Percentiles rank a stretch among this genome's conserved stretches.
Conservation (phyloP, 2,888 invertebrate species). For the Byasa hedistus region DNA sequence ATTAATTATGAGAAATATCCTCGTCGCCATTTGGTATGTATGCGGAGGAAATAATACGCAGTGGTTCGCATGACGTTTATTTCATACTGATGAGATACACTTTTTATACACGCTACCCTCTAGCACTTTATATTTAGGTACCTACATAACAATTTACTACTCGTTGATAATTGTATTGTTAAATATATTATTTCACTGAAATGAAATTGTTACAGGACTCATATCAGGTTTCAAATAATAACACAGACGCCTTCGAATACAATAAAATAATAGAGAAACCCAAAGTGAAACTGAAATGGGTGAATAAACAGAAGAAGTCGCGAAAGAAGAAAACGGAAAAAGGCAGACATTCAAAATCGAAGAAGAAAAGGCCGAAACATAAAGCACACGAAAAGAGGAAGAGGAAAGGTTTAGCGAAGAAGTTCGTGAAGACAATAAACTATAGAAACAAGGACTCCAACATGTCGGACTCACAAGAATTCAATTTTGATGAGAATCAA, state of each 20-base stretch:
- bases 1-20: too few relatives aligned
- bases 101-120: too few relatives aligned
- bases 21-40: too few relatives aligned
- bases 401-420: slow-evolving; percentile 25
- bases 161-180: too few relatives aligned
- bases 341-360: slow-evolving; percentile 10
- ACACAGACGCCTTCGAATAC: not conserved
- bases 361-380: slow-evolving; percentile 4
- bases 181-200: not conserved
- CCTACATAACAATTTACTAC: too few relatives aligned
- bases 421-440: slow-evolving; percentile 28
- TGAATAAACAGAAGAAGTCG: slow-evolving; percentile 20
- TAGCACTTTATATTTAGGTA: too few relatives aligned
- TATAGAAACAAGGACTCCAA: slow-evolving; percentile 30
- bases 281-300: slow-evolving; percentile 9
- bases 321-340: slow-evolving; percentile 26
- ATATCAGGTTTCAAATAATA: slow-evolving; percentile 3
- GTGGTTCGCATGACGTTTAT: too few relatives aligned
- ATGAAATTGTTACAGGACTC: slow-evolving; percentile 21
- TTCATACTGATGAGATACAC: too few relatives aligned
- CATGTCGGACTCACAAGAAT: slow-evolving; percentile 28
- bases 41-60: too few relatives aligned
- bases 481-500: slow-evolving; percentile 38
- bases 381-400: slow-evolving; percentile 17
- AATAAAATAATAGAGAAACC: slow-evolving; percentile 13